Percentiles rank a stretch among this genome's conserved stretches.
phyloP scores from a whole-genome alignment of 2,113 vertebrate genomes.

The Xiphias gladius region DNA sequence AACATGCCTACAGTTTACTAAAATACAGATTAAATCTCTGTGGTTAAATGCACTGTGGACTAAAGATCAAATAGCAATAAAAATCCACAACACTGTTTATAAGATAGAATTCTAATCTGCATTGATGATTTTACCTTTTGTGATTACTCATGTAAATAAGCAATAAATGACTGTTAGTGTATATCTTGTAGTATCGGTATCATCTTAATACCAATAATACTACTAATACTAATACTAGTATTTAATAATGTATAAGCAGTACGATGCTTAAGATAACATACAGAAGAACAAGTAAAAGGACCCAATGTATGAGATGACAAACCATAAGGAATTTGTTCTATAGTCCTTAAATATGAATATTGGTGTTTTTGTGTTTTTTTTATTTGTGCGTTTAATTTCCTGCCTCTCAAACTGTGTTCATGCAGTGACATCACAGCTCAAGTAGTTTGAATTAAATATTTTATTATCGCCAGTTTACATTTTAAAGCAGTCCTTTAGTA shows the following conservation, averaged over 20 bases:
- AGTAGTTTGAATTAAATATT: background rate
- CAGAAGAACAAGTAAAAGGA: too few relatives aligned
- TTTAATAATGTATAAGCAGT: background rate
- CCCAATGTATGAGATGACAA: background rate
- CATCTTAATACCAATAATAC: background rate
- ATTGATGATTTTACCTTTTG: background rate
- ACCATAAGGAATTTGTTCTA: background rate
- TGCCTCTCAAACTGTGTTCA: background rate
- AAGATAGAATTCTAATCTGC: too few relatives aligned
- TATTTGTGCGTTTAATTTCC: too few relatives aligned
- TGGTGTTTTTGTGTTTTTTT: background rate
- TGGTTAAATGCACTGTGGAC: too few relatives aligned
- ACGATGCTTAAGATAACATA: background rate
- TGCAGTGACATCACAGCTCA: background rate
- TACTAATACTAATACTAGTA: too few relatives aligned
- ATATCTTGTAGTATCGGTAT: background rate
- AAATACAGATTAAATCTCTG: conserved; percentile 8
- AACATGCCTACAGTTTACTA: background rate
- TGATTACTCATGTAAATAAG: background rate
- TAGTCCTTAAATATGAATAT: background rate
- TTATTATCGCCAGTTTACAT: conserved; percentile 1
- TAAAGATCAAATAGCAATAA: background rate
- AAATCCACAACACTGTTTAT: background rate
- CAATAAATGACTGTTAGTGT: background rate
- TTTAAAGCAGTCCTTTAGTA: background rate